Base-by-base conservation (phyloP, 2,888 invertebrate species). In the Pteria penguin region DNA sequence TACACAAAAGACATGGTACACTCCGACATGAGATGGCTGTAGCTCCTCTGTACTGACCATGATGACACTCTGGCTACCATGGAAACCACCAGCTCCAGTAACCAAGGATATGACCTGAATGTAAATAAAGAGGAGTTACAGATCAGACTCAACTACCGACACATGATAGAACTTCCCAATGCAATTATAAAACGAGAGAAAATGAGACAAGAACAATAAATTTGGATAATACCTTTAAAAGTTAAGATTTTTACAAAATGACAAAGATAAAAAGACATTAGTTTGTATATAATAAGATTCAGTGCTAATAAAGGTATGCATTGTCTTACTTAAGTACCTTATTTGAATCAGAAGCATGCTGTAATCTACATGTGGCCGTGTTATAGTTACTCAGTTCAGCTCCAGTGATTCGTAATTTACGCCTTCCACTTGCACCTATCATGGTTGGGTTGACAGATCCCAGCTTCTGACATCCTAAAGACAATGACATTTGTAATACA, bases 401-500 rank as follows among this genome's bases (percentile, higher is more conserved):
- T 24, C 72, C 72, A 14, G n/a, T 5, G 14, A 72, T 55, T 32
- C 52, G 11, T 5, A 72, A 5, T 4, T 22, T 18, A 14, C 63
- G 55, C 11, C 27, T 27, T 11, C 58, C 65, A 58, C 63, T 63
- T 8, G 55, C 54, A 4, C 65, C 27, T 14, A 72, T 3, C 14
- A 27, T 4, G n/a, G 18, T 22, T 8, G 72, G 72, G 0, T 4
- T 5, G 8, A 65, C 65, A 14, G 65, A 65, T 26, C 63, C 72
- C 5, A 72, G 31, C 22, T 65, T 72, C 55, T 24, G 29, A 58
- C 72, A 72, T n/a, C 72, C 72, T 72, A 29, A 22, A 68, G 27
- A 24, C 36, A n/a, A 66, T 5, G 14, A 67, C n/a, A 31, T 55
- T n/a, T 4, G 55, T 22, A 8, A n/a, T n/a, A n/a, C n/a, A n/a